Base-by-base conservation (phyloP, 2,797 vertebrate genomes). In the Tangara arthus region DNA sequence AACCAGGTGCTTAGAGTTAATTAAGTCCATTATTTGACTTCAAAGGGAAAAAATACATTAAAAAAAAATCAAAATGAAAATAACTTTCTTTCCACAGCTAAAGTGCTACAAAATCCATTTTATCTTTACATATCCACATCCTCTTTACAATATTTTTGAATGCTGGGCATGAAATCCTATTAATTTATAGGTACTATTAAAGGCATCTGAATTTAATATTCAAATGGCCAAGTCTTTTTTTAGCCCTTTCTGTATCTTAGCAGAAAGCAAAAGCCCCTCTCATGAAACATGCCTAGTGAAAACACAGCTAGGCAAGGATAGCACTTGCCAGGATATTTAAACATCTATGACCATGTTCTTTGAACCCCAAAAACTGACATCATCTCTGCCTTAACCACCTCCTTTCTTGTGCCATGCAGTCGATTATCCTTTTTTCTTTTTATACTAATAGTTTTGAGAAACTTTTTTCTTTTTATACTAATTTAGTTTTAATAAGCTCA, bases 21-120 rank as follows among this genome's bases (percentile, higher is more conserved):
- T 96, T 96, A 96, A 94, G 73, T 93, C 91, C 75, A 90, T 95
- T 96, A 94, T 89, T 94, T 94, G 42, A 90, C 95, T 95, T 95
- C 95, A 97, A 96, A 96, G 88, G 52, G 63, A 34, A 92, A 93
- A 94, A 95, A 91, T 42, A 78, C 8, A 87, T 76, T 41, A 3
- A 63, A 92, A 93, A 93, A 35, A 94, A 82, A 94, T 90, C 86
- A 59, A 89, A 94, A 85, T 0, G 16, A 96, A 95, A 96, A 95
- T 95, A 2, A 89, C 95, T 96, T 94, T 94, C 94, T 87, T 90
- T 80, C 86, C 60, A 55, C 75, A 87, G 87, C 84, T 80, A 41
- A 89, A 96, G 78, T 2, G 1, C 89, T 92, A 91, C 69, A 95
- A 95, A 95, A 96, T 76, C 92, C 92, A 89, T 77, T 94, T 95